phyloP scores from a whole-genome alignment of 2,888 invertebrate genomes.

The Chymomyza fuscimana region DNA sequence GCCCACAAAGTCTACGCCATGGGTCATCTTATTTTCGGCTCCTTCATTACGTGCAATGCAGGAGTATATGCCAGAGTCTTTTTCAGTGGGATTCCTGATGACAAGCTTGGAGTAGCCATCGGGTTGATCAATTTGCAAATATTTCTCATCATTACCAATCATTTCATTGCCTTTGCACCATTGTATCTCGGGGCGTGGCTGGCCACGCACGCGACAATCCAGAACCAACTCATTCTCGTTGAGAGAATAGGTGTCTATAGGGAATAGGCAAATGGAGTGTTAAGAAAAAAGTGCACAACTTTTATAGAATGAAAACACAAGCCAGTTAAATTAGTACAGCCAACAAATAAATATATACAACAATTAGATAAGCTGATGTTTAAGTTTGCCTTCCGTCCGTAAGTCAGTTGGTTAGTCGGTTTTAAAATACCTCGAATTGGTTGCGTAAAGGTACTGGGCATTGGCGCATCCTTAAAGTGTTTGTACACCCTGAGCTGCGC shows the following conservation, averaged over 20 bases:
- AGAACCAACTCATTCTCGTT: conserved; percentile 87
- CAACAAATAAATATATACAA: conserved; percentile 31
- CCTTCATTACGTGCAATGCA: conserved; percentile 88
- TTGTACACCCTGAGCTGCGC: conserved; percentile 88
- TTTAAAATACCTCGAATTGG: conserved; percentile 84
- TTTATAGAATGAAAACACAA: neutral
- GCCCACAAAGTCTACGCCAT: conserved; percentile 84
- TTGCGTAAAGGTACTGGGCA: conserved; percentile 87
- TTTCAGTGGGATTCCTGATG: conserved; percentile 84
- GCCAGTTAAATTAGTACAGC: conserved; percentile 45
- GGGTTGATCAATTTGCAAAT: conserved; percentile 84
- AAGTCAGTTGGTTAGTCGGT: neutral
- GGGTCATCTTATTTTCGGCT: conserved; percentile 87
- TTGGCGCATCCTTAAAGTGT: conserved; percentile 85
- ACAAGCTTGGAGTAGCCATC: conserved; percentile 88
- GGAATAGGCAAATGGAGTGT: neutral
- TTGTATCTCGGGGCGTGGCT: conserved; percentile 86
- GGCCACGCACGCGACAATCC: conserved; percentile 89
- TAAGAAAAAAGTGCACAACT: neutral
- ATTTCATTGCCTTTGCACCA: conserved; percentile 88
- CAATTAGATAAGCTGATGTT: conserved; percentile 7
- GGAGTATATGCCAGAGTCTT: conserved; percentile 87
- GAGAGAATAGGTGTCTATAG: conserved; percentile 85
- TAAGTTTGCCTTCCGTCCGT: conserved; percentile 17
- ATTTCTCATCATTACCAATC: conserved; percentile 82